These are phyloP conservation scores for Rugalucina vietnamica DNA, from an alignment of 2,888 invertebrate genomes.

Conservation along the genomic window DNA sequence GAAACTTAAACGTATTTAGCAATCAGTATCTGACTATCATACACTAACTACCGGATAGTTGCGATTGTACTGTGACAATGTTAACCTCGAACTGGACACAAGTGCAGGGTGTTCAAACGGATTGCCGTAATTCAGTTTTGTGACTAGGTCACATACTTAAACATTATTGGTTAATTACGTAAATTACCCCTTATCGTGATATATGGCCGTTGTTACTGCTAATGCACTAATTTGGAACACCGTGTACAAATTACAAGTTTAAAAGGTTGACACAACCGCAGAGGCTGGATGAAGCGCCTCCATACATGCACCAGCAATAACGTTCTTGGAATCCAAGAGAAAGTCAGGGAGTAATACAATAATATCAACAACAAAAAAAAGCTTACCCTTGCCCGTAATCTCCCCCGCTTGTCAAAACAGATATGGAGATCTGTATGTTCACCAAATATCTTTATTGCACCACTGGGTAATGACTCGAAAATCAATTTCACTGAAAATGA, in stretches of 20 bases:
- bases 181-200: slow-evolving; percentile 3
- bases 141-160: not conserved
- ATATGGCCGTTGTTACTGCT: not conserved
- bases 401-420: slow-evolving; percentile 43
- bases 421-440: slow-evolving; percentile 37
- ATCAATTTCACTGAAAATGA: slow-evolving; percentile 40
- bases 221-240: not conserved
- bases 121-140: too few species aligned
- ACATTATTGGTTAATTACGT: slow-evolving; percentile 6
- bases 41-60: too few species aligned
- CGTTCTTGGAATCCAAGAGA: too few species aligned
- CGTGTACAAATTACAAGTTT: not conserved
- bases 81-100: too few species aligned
- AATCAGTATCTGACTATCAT: too few species aligned
- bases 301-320: too few species aligned
- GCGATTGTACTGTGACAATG: too few species aligned
- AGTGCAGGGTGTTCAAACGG: too few species aligned
- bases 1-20: not conserved
- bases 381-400: slow-evolving; percentile 46
- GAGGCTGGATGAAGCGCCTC: too few species aligned
- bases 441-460: slow-evolving; percentile 45
- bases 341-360: too few species aligned
- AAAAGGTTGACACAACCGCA: too few species aligned
- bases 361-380: too few species aligned
- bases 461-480: slow-evolving; percentile 40